These are phyloP conservation scores for Oreochromis aureus DNA, from an alignment of 2,113 vertebrate species.

Conservation along the genomic window DNA sequence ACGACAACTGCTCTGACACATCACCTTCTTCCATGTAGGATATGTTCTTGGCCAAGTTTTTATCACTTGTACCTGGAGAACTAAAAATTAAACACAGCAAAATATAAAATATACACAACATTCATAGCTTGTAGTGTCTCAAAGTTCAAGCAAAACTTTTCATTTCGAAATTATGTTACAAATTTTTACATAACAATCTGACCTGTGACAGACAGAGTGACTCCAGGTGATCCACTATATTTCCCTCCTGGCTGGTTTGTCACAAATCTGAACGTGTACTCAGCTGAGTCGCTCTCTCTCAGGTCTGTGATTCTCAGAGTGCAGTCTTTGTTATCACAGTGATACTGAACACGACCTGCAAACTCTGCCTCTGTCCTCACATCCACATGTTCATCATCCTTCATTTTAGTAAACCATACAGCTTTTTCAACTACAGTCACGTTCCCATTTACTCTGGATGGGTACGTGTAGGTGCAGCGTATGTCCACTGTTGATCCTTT, in stretches of 20 bases:
- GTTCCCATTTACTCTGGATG: fast-evolving
- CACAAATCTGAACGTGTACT: neutral
- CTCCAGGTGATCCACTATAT: neutral
- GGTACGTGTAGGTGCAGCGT: neutral
- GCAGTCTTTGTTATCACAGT: fast-evolving
- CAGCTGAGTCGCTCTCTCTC: neutral
- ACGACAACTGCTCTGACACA: too few relatives aligned
- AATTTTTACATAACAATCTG: neutral
- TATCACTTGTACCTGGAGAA: neutral
- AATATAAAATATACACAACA: fast-evolving
- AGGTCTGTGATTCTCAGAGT: neutral
- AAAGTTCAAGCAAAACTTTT: fast-evolving
- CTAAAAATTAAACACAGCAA: neutral
- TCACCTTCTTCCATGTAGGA: too few relatives aligned
- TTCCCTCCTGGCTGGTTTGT: neutral
- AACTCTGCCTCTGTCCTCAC: neutral
- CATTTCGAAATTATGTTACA: neutral
- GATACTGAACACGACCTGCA: neutral
- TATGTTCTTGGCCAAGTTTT: too few relatives aligned
- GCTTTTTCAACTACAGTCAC: neutral
- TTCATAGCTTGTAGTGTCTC: neutral
- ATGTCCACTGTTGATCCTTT: neutral
- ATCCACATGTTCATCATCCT: neutral
- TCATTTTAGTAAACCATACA: neutral
- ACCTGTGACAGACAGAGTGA: slow-evolving; percentile 3